Base-by-base conservation (phyloP, 35 echinoderm and acorn worm genomes). In the Ophioderma brevispina region DNA sequence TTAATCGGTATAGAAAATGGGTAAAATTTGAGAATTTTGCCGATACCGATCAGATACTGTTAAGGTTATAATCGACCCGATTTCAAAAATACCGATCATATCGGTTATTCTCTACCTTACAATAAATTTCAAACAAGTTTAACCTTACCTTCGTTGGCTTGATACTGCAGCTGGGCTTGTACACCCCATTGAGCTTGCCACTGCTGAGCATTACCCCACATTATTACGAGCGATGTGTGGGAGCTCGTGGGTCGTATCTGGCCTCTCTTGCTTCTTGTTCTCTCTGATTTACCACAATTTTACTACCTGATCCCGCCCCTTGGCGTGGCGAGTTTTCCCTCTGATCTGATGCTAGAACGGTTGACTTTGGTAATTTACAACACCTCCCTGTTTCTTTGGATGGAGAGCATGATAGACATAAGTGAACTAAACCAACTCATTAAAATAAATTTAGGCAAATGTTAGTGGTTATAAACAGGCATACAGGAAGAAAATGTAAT, bases 161-260 rank as follows among this genome's bases (percentile, higher is more conserved):
- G 87, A 86, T 96, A 96, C 59, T 96, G 94, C 56, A 86, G 94
- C 92, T 96, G 94, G 90, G 94, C 94, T 80, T 96, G 90, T 39
- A 89, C 84, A 70, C 94, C 94, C 94, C 94, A 96, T 77, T 96
- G 94, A 5, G 64, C 86, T 50, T 89, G 92, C 30, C 59, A 70
- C 59, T 70, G 59, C 23, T 70, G 59, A 25, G 59, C 28, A 70
- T 70, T 70, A 70, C 59, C 59, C 59, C 59, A 70, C 59, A 70
- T 70, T 70, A 70, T 70, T 15, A 70, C 83, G 32, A 52, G 43
- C 36, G 79, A 78, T 78, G 81, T 39, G 81, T 46, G 28, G 81
- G 81, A 39, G 39, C 40, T 46, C 40, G 40, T 81, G 36, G 36
- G 37, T 37, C 35, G 23, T 21, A 23, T 39, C 35, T 83, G 81